phyloP scores from a whole-genome alignment of 2,797 vertebrate genomes.

The Cynodonichthys magdalenae region DNA sequence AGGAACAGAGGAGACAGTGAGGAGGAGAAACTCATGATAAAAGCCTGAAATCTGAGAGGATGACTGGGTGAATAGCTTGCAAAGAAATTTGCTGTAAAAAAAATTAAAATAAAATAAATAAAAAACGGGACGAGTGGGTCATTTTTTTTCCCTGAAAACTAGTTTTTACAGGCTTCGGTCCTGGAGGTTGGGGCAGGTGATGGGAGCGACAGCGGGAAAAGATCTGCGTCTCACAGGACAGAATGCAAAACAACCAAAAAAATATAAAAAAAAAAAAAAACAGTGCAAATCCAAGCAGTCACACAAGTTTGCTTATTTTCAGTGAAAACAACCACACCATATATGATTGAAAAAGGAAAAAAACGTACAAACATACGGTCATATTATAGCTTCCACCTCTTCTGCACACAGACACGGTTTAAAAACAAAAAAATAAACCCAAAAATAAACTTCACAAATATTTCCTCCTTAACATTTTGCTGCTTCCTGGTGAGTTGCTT shows the following conservation, averaged over 20 bases:
- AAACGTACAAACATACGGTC: slow-evolving; percentile 57
- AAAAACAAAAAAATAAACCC: slow-evolving; percentile 74
- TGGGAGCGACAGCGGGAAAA: slow-evolving; percentile 31
- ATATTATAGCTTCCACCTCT: slow-evolving; percentile 54
- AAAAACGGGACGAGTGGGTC: slow-evolving; percentile 23
- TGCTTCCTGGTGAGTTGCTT: slow-evolving; percentile 28
- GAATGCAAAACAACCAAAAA: slow-evolving; percentile 29
- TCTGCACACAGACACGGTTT: slow-evolving; percentile 56
- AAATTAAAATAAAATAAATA: no score
- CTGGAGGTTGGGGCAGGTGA: slow-evolving; percentile 47
- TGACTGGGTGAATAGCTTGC: slow-evolving; percentile 54
- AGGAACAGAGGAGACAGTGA: slow-evolving; percentile 20
- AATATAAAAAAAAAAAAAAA: not conserved
- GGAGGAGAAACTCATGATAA: slow-evolving; percentile 9
- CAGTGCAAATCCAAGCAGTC: slow-evolving; percentile 23
- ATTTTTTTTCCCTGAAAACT: slow-evolving; percentile 37
- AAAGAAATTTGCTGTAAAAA: slow-evolving; percentile 6
- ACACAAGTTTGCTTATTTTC: slow-evolving; percentile 36
- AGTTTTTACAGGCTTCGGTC: slow-evolving; percentile 66
- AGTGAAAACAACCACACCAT: slow-evolving; percentile 38
- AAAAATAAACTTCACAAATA: slow-evolving; percentile 79
- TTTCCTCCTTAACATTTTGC: slow-evolving; percentile 51
- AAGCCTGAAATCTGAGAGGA: no score
- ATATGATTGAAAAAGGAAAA: slow-evolving; percentile 13
- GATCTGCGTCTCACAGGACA: slow-evolving; percentile 28